Evolutionary conservation across 2,797 vertebrate species (phyloP), one percentile per base, ranked within the genome.

Genomic region (Siniperca undulata): DNA sequence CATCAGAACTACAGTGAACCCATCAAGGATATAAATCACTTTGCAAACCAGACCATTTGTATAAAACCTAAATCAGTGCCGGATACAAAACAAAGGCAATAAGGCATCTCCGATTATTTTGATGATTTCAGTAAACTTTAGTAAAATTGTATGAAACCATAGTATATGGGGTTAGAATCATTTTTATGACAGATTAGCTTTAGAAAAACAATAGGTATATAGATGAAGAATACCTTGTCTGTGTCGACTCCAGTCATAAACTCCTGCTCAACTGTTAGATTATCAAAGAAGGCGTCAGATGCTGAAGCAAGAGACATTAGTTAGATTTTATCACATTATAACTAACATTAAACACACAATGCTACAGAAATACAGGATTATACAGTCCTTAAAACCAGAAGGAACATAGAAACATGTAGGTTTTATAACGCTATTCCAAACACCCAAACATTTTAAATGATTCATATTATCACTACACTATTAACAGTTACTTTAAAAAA

Each of bases 211-310:
- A 59, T 19, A 3, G 4, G 12, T 34, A 46, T 19, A 34, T 14
- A 22, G 12, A 68, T 17, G 10, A 20, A 38, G 0, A 86, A 40
- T 62, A 99, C 98, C 97, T 99, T 99, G 91, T 99, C 98, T 3
- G 98, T 99, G 87, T 99, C 99, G 56, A 99, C 97, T 81, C 99
- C 99, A 7, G 99, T 99, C 98, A 99, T 99, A 78, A 99, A 99
- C 93, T 99, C 99, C 90, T 99, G 99, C 81, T 99, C 98, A 93
- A 99, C 98, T 13, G 99, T 99, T 77, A 99, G 93, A 84, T 98
- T 99, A 89, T 99, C 99, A 86, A 99, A 99, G 94, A 99, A 99
- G 74, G 97, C 96, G 94, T 99, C 99, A 0, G 99, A 99, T 3
- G 97, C 99, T 99, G 89, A 80, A 95, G 91, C 58, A 83, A n/a